Evolutionary conservation across 1,140 invertebrate genomes (phyloP).

Genomic region (Magallana ariakensis): DNA sequence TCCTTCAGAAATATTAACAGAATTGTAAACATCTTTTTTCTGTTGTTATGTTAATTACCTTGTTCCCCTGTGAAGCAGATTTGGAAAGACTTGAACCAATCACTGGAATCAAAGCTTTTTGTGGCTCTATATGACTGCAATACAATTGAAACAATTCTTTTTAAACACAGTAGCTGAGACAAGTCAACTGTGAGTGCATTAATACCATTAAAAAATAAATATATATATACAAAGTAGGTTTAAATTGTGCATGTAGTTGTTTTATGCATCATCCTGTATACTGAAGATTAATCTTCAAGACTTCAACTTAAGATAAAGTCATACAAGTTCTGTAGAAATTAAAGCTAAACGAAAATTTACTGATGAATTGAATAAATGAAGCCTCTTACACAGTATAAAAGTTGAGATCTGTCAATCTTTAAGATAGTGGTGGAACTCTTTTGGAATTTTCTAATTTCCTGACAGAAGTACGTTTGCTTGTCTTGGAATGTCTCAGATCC

Average conservation of each 20-base stretch:
- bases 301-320: no score
- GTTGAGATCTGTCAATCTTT: constrained; percentile 89
- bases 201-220: no score
- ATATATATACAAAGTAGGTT: background rate
- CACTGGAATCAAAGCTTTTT: constrained; percentile 88
- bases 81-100: constrained; percentile 97
- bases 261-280: no score
- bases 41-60: no score
- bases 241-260: background rate
- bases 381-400: constrained; percentile 87
- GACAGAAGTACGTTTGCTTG: constrained; percentile 96
- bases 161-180: background rate
- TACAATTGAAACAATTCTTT: background rate
- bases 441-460: constrained; percentile 92
- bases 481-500: constrained; percentile 97
- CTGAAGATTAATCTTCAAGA: no score
- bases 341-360: no score
- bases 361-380: no score
- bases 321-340: no score
- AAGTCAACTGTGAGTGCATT: background rate
- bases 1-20: no score
- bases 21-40: no score
- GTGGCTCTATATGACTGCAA: constrained; percentile 86
- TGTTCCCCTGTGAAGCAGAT: constrained; percentile 94
- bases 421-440: constrained; percentile 88